phyloP scores from a whole-genome alignment of 2,888 invertebrate species.

The Glyphotaelius pellucidus region DNA sequence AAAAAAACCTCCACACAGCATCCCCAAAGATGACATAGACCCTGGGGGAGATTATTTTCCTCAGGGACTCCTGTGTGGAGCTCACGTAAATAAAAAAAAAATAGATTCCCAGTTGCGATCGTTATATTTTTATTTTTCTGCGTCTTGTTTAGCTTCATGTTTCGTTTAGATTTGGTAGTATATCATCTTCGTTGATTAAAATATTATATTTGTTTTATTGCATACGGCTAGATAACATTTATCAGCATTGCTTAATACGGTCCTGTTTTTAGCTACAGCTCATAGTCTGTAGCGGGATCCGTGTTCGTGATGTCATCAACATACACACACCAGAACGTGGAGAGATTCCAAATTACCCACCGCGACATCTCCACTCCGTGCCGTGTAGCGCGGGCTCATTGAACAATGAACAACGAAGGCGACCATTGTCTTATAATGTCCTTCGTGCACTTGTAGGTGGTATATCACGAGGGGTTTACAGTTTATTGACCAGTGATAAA shows the following conservation, averaged over 20 bases:
- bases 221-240: neutral
- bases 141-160: too few species aligned
- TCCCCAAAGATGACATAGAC: too few species aligned
- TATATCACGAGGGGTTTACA: neutral
- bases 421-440: neutral
- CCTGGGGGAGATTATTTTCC: too few species aligned
- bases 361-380: neutral
- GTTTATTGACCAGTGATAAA: neutral
- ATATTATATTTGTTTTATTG: too few species aligned
- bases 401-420: neutral
- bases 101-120: too few species aligned
- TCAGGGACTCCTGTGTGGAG: too few species aligned
- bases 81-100: too few species aligned
- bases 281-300: neutral
- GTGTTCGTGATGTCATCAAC: slow-evolving; percentile 3
- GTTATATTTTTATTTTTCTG: too few species aligned
- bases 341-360: neutral
- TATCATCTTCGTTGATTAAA: too few species aligned
- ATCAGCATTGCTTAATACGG: neutral
- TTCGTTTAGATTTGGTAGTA: too few species aligned
- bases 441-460: neutral
- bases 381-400: neutral
- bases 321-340: neutral
- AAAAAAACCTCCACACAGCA: too few species aligned
- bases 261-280: neutral